Conservation (phyloP, 2,888 invertebrate genomes). For the Tholera decimalis region DNA sequence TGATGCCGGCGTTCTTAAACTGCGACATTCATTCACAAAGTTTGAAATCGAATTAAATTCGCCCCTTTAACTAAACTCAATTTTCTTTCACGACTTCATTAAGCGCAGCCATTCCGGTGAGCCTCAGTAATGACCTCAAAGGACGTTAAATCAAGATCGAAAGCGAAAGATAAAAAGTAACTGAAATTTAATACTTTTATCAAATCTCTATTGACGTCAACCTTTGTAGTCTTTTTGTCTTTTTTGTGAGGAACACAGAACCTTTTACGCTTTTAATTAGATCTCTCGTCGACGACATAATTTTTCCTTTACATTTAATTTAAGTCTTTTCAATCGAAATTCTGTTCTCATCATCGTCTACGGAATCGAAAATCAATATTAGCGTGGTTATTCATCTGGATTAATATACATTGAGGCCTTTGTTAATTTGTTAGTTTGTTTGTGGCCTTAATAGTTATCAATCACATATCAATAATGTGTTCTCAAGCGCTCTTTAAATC, state of each 20-base stretch:
- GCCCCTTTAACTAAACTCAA: conserved; percentile 91
- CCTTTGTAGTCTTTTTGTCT: conserved; percentile 78
- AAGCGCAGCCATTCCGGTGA: conserved; percentile 89
- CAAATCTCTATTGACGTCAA: conserved; percentile 82
- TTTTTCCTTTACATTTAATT: conserved; percentile 61
- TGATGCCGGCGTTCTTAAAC: conserved; percentile 82
- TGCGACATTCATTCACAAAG: conserved; percentile 89
- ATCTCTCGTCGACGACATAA: conserved; percentile 63
- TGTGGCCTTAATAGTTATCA: background rate
- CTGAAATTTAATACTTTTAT: conserved; percentile 88
- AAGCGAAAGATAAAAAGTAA: conserved; percentile 86
- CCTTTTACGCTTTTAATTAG: conserved; percentile 73
- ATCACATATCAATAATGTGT: conserved; percentile 1
- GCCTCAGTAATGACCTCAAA: conserved; percentile 90
- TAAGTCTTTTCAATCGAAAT: conserved; percentile 58
- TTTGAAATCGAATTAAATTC: conserved; percentile 90
- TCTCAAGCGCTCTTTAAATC: conserved; percentile 17
- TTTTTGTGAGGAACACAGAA: conserved; percentile 68
- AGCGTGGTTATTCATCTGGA: conserved; percentile 30
- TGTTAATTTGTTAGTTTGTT: conserved; percentile 3
- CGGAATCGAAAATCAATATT: conserved; percentile 52
- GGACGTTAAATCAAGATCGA: conserved; percentile 90
- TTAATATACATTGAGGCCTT: conserved; percentile 34
- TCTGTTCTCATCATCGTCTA: conserved; percentile 50
- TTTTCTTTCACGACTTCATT: conserved; percentile 91